Evolutionary conservation across 2,888 invertebrate species (phyloP).

Genomic region (Caradrina clavipalpis): DNA sequence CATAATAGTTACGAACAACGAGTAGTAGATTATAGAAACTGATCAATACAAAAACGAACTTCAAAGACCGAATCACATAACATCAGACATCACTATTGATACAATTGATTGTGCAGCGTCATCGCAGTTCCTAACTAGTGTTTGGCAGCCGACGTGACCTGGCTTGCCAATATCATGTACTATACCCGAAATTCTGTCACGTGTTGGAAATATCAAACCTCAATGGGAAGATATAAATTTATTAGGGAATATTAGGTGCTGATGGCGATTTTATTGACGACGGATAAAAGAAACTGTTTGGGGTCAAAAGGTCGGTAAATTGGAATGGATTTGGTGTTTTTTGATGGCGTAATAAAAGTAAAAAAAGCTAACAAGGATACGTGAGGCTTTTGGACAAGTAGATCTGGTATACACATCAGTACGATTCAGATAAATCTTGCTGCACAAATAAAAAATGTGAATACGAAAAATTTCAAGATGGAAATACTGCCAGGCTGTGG

Average conservation of each 20-base stretch:
- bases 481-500: no score
- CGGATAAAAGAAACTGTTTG: constrained; percentile 1
- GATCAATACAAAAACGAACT: constrained; percentile 3
- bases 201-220: constrained; percentile 51
- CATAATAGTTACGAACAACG: no score
- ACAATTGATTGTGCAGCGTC: constrained; percentile 62
- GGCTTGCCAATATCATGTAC: constrained; percentile 75
- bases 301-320: neutral
- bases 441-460: neutral
- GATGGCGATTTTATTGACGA: constrained; percentile 36
- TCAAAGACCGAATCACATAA: constrained; percentile 33
- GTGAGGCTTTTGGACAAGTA: no score
- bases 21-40: neutral
- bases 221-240: constrained; percentile 52
- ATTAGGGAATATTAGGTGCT: constrained; percentile 50
- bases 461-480: neutral
- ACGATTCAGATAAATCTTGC: neutral
- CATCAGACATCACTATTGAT: constrained; percentile 29
- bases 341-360: neutral
- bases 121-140: constrained; percentile 63
- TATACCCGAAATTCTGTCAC: constrained; percentile 46
- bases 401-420: neutral
- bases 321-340: neutral
- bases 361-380: neutral
- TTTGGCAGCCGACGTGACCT: constrained; percentile 72